These are phyloP conservation scores for Bufo gargarizans DNA, from an alignment of 2,113 vertebrate genomes.

Conservation along the genomic window DNA sequence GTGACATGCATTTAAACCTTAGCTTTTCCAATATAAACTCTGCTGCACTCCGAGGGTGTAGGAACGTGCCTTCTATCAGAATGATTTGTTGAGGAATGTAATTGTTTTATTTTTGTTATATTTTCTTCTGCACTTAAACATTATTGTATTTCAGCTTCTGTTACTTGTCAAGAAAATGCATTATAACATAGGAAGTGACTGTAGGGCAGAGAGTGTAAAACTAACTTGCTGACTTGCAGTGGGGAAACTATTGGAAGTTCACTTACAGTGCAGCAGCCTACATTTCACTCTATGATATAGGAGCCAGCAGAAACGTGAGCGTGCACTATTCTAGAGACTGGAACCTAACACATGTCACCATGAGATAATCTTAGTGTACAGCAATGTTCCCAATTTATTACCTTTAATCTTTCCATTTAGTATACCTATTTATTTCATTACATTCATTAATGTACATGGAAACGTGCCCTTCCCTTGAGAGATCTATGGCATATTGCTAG, in stretches of 20 bases:
- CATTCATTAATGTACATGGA: background rate
- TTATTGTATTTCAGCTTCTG: constrained; percentile 43
- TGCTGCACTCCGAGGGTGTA: background rate
- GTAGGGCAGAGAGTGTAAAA: constrained; percentile 26
- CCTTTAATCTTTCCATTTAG: background rate
- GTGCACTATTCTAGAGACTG: background rate
- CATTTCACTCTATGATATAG: constrained; percentile 14
- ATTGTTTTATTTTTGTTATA: constrained; percentile 26
- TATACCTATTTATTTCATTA: background rate
- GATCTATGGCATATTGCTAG: background rate
- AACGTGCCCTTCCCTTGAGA: background rate
- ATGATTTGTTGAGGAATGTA: constrained; percentile 24
- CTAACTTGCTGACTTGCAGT: constrained; percentile 48
- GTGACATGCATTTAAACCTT: background rate
- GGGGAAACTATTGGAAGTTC: constrained; percentile 45
- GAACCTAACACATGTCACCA: background rate
- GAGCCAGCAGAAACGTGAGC: constrained; percentile 33
- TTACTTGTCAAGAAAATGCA: constrained; percentile 48
- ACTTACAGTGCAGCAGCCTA: constrained; percentile 30
- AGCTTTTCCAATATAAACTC: background rate
- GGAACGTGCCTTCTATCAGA: background rate
- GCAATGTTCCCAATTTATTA: background rate
- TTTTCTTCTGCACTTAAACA: constrained; percentile 11
- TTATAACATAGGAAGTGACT: constrained; percentile 38
- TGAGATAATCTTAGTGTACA: background rate